Base-by-base conservation (phyloP, 2,113 vertebrate species). In the Passer montanus region DNA sequence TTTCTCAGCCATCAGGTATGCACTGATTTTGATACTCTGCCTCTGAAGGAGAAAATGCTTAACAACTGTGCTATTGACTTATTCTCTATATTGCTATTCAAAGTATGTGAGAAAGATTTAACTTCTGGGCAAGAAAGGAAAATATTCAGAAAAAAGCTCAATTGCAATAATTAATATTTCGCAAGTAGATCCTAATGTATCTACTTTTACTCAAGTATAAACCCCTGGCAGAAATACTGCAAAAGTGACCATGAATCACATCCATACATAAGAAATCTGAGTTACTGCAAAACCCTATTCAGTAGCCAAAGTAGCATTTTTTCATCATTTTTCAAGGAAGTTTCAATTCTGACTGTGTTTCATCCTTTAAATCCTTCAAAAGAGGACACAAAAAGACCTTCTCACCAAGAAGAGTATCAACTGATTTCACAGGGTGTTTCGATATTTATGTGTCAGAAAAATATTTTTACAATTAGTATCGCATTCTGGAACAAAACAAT, bases 31-130 rank as follows among this genome's bases (percentile, higher is more conserved):
- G 44, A 82, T 27, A 81, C 59, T 87, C 91, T 95, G 81, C 90
- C 85, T 94, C 86, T 90, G 67, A 95, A 90, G 85, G 80, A 91
- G 84, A 68, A 95, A 90, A 94, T 76, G 83, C 83, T 17, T 67
- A 87, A 55, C 11, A 91, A 64, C 5, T 58, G 28, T 17, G 23
- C 8, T 43, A 69, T 2, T 46, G 64, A 60, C 27, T 9, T 15
- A 13, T 15, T 55, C 82, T 66, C n/a, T 64, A 62, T 14, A 56
- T 23, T 46, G 41, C 28, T 74, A 43, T 8, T 77, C 9, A 37
- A 73, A 77, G 62, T 18, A 33, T 0, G 8, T 4, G 6, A 76
- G 24, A 85, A 90, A 17, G 88, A 73, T 20, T 39, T 35, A 14
- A 33, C 41, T 87, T 87, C 59, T 89, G 20, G 33, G 23, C n/a